phyloP scores from a whole-genome alignment of 2,888 invertebrate species.

The Ophion ellenae region DNA sequence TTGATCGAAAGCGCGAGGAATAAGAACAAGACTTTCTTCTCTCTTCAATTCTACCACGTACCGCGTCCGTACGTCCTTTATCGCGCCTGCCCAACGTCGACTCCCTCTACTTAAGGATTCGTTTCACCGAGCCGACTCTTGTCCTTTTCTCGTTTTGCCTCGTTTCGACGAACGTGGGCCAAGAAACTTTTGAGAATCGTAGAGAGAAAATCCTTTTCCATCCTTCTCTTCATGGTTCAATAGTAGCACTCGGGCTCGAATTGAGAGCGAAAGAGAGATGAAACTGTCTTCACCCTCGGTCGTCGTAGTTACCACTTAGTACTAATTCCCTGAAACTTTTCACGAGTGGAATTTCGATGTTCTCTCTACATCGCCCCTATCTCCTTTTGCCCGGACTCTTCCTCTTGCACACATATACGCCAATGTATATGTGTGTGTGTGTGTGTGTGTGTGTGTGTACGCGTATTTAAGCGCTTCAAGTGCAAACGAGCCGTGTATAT shows the following conservation, averaged over 20 bases:
- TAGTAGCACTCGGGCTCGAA: constrained; percentile 14
- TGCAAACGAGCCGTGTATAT: neutral
- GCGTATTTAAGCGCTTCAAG: neutral
- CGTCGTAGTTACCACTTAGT: constrained; percentile 65
- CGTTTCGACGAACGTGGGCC: constrained; percentile 63
- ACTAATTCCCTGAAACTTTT: constrained; percentile 66
- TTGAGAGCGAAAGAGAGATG: constrained; percentile 57
- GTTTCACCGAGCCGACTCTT: constrained; percentile 43
- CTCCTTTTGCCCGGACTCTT: constrained; percentile 11
- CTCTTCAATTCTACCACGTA: constrained; percentile 42
- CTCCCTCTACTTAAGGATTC: constrained; percentile 57
- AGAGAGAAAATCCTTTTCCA: constrained; percentile 50
- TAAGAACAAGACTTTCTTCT: constrained; percentile 74
- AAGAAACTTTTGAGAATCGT: constrained; percentile 64
- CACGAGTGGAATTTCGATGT: constrained; percentile 66
- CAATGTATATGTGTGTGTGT: neutral
- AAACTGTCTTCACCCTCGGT: constrained; percentile 56
- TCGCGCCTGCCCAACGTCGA: constrained; percentile 54
- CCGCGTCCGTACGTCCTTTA: constrained; percentile 36
- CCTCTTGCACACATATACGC: neutral
- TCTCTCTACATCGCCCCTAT: constrained; percentile 14
- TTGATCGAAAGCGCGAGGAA: constrained; percentile 79
- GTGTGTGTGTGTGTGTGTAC: neutral
- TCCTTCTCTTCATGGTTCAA: constrained; percentile 27
- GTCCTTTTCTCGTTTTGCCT: constrained; percentile 57